Base-by-base conservation (phyloP, 1,140 invertebrate species). In the Helicoverpa zea region DNA sequence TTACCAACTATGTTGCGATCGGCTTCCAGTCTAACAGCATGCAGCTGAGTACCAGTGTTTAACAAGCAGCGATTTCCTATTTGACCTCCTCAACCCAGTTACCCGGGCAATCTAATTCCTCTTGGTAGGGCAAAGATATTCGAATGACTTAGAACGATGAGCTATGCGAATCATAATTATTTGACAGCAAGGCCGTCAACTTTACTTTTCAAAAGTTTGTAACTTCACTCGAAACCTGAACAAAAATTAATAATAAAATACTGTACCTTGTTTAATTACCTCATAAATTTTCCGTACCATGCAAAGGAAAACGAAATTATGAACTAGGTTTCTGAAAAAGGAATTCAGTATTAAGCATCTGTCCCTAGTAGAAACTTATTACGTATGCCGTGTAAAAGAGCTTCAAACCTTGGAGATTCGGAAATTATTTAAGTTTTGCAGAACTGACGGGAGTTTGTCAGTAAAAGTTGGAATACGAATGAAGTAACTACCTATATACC, bases 171-270 rank as follows among this genome's bases (percentile, higher is more conserved):
- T 35, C 35, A 35, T 7, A 35, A 35, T 35, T 7, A 35, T 2
- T 0, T 35, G 3, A 5, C 35, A 35, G 35, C 35, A 35, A 2
- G 30, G 30, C n/a, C n/a, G n/a, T n/a, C n/a, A n/a, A 35, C 35
- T 7, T 35, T 3, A 35, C 35, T 5, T 35, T 35, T 35, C 35
- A 35, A 35, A 35, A 35, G 35, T 35, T 35, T 35, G 7, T 35
- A 35, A 35, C 7, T 3, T 35, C 35, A 35, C 35, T 35, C 35
- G 7, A 35, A 35, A 54, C 23, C 58, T 35, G 35, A 3, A 35
- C 18, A 59, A 59, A 64, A 43, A 64, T 64, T 43, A 64, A 52
- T 70, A 70, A 70, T 70, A 56, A 73, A 73, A 16, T 54, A n/a
- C 56, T 58, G 3, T 43, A 56, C 64, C 16, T 51, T 51, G 18